Percentiles rank a stretch among this genome's conserved stretches.
These are phyloP conservation scores for Siniperca chuatsi DNA, from an alignment of 2,113 vertebrate species.

Conservation along the genomic window DNA sequence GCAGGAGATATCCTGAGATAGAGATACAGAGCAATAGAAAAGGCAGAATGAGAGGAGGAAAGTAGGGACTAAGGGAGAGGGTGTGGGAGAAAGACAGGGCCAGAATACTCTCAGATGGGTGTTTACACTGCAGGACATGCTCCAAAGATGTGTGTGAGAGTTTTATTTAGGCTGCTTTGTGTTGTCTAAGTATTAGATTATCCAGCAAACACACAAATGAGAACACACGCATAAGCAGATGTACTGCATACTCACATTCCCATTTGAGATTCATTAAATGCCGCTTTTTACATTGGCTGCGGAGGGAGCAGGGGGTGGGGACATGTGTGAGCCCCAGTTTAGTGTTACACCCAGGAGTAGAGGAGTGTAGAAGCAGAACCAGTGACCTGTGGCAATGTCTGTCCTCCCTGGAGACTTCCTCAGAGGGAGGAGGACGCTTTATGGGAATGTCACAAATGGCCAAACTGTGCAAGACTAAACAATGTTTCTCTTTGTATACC, in stretches of 20 bases:
- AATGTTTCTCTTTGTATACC: constrained; percentile 61
- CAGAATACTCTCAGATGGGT: constrained; percentile 71
- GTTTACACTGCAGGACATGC: constrained; percentile 59
- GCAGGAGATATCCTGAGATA: constrained; percentile 60
- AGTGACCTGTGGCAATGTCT: constrained; percentile 79
- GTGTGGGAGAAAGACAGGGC: constrained; percentile 46
- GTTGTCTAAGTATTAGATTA: constrained; percentile 32
- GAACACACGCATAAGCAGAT: neutral
- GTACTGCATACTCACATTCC: constrained; percentile 17
- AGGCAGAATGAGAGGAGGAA: constrained; percentile 54
- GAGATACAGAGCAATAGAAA: constrained; percentile 54
- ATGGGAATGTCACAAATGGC: constrained; percentile 69
- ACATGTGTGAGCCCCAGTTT: constrained; percentile 64
- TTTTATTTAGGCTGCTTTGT: constrained; percentile 53
- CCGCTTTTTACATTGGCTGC: constrained; percentile 39
- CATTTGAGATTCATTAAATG: constrained; percentile 56
- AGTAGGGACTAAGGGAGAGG: constrained; percentile 44
- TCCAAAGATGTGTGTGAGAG: constrained; percentile 45
- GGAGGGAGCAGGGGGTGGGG: neutral
- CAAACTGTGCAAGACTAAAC: constrained; percentile 57
- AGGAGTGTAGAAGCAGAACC: constrained; percentile 52
- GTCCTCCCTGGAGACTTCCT: constrained; percentile 61
- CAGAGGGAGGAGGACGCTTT: constrained; percentile 52
- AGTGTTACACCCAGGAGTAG: constrained; percentile 71
- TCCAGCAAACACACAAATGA: constrained; percentile 21